phyloP scores from a whole-genome alignment of 1,140 invertebrate species.

The Zaprionus ghesquierei region DNA sequence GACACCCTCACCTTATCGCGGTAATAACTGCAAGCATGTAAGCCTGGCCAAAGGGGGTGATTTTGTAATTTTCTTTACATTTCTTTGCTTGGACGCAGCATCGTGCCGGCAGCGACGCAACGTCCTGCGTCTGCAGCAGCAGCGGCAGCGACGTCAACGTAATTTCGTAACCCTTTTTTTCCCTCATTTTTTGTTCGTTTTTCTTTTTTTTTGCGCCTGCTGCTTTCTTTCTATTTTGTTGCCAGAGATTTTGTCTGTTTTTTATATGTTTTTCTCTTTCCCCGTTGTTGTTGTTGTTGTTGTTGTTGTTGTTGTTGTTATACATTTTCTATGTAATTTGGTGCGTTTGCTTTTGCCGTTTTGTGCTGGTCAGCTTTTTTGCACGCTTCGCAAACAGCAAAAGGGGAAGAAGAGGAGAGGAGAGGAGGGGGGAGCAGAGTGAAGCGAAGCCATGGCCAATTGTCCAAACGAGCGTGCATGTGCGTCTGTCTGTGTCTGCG shows the following conservation, averaged over 20 bases:
- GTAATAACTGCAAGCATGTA: constrained; percentile 81
- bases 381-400: constrained; percentile 69
- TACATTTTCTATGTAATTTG: constrained; percentile 74
- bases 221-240: constrained; percentile 23
- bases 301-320: constrained; percentile 38
- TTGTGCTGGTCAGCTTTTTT: constrained; percentile 80
- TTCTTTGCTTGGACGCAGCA: constrained; percentile 58
- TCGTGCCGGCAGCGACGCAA: too few species aligned
- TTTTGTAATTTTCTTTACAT: constrained; percentile 80
- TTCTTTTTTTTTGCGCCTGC: neutral
- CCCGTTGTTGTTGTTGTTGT: constrained; percentile 4
- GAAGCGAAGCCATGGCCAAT: constrained; percentile 60
- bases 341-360: constrained; percentile 58
- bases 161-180: constrained; percentile 54
- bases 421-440: neutral
- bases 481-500: constrained; percentile 25
- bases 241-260: constrained; percentile 66
- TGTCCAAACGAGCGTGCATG: constrained; percentile 61
- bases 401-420: constrained; percentile 2
- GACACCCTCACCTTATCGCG: constrained; percentile 65
- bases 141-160: constrained; percentile 17
- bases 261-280: constrained; percentile 29
- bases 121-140: neutral
- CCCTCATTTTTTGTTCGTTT: constrained; percentile 28
- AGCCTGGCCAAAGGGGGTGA: constrained; percentile 78